phyloP scores from a whole-genome alignment of 2,888 invertebrate genomes.

The Sclerodermus sp. region DNA sequence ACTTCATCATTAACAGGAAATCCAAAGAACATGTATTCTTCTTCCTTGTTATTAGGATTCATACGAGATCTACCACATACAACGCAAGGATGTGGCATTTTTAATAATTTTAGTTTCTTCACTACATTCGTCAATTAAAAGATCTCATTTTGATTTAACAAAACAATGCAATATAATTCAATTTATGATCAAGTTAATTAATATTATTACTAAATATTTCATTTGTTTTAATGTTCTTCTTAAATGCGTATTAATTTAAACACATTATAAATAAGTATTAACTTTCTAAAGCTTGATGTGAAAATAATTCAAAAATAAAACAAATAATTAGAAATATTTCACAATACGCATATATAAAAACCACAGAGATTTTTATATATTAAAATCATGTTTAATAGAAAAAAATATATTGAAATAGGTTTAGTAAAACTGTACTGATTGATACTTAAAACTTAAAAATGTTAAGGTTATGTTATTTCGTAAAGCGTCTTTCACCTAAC shows the following conservation, averaged over 20 bases:
- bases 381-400: no score
- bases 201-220: neutral
- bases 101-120: constrained; percentile 12
- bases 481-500: neutral
- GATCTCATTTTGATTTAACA: constrained; percentile 16
- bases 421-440: neutral
- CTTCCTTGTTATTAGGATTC: constrained; percentile 54
- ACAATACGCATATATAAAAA: no score
- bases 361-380: no score
- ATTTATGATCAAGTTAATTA: neutral
- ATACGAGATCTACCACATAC: constrained; percentile 55
- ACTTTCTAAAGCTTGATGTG: no score
- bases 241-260: no score
- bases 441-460: no score
- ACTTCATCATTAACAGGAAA: constrained; percentile 53
- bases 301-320: no score
- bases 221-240: neutral
- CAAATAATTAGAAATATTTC: no score
- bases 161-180: neutral
- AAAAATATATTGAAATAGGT: neutral
- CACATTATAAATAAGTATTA: no score
- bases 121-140: constrained; percentile 17
- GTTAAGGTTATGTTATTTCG: neutral
- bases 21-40: constrained; percentile 55
- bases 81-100: constrained; percentile 56